Conservation (phyloP, 2,113 vertebrate genomes). For the Ibidorhyncha struthersii region DNA sequence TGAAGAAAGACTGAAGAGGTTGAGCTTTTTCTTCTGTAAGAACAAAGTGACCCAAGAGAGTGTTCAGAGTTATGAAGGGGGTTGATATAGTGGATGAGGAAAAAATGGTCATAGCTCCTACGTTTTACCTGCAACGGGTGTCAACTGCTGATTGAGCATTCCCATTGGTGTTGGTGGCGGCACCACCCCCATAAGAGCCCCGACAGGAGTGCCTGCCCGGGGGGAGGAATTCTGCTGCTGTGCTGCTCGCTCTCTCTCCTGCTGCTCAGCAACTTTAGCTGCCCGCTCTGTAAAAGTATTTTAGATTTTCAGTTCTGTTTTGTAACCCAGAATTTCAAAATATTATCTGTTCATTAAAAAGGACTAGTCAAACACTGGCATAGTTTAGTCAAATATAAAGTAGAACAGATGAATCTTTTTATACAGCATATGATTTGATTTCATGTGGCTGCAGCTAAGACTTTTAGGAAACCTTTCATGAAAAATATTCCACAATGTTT, state of each 20-base stretch:
- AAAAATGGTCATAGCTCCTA: conserved; percentile 83
- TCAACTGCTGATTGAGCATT: conserved; percentile 98
- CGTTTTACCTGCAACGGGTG: conserved; percentile 95
- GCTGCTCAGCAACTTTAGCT: conserved; percentile 99
- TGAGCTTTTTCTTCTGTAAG: conserved; percentile 69
- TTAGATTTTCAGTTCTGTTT: conserved; percentile 87
- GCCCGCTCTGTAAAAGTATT: conserved; percentile 94
- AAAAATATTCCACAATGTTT: conserved; percentile 77
- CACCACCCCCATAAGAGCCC: conserved; percentile 97
- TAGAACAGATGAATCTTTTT: conserved; percentile 74
- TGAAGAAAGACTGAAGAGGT: conserved; percentile 70
- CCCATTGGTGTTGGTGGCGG: conserved; percentile 97
- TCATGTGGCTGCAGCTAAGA: conserved; percentile 74
- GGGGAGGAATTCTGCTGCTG: conserved; percentile 92
- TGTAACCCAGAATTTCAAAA: conserved; percentile 83
- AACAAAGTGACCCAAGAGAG: conserved; percentile 72
- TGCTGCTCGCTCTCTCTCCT: conserved; percentile 95
- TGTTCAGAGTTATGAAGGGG: conserved; percentile 76
- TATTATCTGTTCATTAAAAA: conserved; percentile 83
- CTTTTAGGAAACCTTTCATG: conserved; percentile 70
- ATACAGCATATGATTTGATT: conserved; percentile 74
- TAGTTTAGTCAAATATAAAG: conserved; percentile 79
- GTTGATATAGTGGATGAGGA: conserved; percentile 83
- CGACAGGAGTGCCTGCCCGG: conserved; percentile 97
- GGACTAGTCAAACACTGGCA: conserved; percentile 82